Evolutionary conservation across 2,797 vertebrate species (phyloP).

Genomic region (Neosalanx taihuensis): DNA sequence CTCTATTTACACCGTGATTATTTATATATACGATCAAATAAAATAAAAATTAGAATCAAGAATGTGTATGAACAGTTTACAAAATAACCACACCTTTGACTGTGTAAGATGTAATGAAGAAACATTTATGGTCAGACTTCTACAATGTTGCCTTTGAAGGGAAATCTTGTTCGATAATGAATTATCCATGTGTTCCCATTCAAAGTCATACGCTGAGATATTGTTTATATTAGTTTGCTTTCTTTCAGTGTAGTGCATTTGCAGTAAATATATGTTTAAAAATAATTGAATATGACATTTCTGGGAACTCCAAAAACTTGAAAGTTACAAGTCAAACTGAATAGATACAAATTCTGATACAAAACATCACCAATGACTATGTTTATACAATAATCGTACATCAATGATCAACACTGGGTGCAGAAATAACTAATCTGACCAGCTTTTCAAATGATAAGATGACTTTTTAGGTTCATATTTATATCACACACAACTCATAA

Average conservation of each 20-base stretch:
- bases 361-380: not conserved
- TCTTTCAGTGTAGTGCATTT: not conserved
- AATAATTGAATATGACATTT: not conserved
- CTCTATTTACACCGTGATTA: constrained; percentile 67
- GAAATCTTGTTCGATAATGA: not conserved
- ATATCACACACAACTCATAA: constrained; percentile 12
- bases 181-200: not conserved
- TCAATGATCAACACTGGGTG: not conserved
- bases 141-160: not conserved
- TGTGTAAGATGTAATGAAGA: constrained; percentile 27
- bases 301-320: not conserved
- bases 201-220: not conserved
- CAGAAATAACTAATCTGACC: not conserved
- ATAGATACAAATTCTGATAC: not conserved
- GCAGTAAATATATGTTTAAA: not conserved
- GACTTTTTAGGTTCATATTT: not conserved
- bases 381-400: not conserved
- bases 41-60: constrained; percentile 66
- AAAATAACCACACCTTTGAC: constrained; percentile 48
- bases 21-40: constrained; percentile 67
- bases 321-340: not conserved
- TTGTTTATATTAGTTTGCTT: constrained; percentile 1
- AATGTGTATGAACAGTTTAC: constrained; percentile 41
- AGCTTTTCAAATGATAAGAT: not conserved
- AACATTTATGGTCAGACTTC: constrained; percentile 6